phyloP scores from a whole-genome alignment of 2,888 invertebrate species.

The Busseola fusca region DNA sequence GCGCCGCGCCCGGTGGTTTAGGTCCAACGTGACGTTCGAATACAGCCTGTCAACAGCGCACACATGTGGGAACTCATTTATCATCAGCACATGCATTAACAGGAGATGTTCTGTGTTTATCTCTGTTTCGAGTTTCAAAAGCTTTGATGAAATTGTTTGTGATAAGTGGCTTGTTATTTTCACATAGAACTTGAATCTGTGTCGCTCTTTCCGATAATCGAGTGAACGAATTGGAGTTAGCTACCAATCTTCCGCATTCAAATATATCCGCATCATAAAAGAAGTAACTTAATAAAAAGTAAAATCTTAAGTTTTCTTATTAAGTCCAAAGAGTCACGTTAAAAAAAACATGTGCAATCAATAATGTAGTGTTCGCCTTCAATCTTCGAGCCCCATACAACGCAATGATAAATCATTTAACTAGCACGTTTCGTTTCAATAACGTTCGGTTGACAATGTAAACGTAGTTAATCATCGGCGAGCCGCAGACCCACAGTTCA shows the following conservation, averaged over 20 bases:
- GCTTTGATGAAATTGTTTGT: background rate
- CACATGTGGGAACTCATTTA: conserved; percentile 59
- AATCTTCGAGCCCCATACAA: conserved; percentile 27
- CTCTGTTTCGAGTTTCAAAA: conserved; percentile 26
- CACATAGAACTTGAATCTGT: background rate
- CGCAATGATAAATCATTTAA: conserved; percentile 50
- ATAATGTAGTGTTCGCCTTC: conserved; percentile 27
- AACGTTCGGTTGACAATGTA: conserved; percentile 49
- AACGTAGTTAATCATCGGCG: conserved; percentile 55
- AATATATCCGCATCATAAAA: too few species aligned
- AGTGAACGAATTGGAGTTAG: background rate
- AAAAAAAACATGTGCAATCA: conserved; percentile 20
- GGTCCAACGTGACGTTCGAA: conserved; percentile 48
- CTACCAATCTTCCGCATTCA: background rate
- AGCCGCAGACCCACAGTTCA: conserved; percentile 40
- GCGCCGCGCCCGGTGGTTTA: conserved; percentile 29
- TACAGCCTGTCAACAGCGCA: conserved; percentile 46
- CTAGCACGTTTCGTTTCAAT: conserved; percentile 53
- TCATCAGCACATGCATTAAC: conserved; percentile 52
- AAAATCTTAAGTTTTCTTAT: background rate
- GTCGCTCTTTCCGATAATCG: background rate
- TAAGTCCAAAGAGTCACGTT: conserved; percentile 4
- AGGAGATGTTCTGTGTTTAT: conserved; percentile 36
- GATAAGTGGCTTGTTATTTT: conserved; percentile 6
- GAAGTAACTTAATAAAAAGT: background rate